A percentile compares a stretch with the other conserved stretches of the same genome.
These are phyloP conservation scores for Agelaius tricolor DNA, from an alignment of 2,113 vertebrate genomes.

Conservation along the genomic window DNA sequence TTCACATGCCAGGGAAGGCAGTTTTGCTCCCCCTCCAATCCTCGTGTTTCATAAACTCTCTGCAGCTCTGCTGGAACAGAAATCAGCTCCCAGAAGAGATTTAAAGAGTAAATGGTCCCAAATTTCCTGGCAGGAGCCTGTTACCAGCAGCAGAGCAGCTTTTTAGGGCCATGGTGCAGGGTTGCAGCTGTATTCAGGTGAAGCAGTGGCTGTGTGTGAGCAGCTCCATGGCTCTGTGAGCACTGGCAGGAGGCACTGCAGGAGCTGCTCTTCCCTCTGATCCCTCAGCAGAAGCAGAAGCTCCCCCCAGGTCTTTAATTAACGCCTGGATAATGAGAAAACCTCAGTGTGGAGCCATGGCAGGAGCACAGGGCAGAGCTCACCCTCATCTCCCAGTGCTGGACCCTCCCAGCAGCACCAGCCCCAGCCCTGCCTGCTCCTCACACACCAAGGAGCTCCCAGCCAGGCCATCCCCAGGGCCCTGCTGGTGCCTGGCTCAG, in stretches of 20 bases:
- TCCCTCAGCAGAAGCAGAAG: not conserved
- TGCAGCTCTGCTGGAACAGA: not conserved
- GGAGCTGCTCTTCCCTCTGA: not conserved
- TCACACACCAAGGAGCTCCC: not conserved
- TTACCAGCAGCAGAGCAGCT: not conserved
- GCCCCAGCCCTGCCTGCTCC: not conserved
- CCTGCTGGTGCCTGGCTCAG: not conserved
- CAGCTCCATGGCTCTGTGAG: accelerated
- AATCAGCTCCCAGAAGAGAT: not conserved
- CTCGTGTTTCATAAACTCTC: not conserved
- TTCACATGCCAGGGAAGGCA: not conserved
- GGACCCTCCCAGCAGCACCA: not conserved
- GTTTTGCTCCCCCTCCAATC: not conserved
- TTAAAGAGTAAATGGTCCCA: not conserved
- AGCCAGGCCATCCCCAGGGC: not conserved
- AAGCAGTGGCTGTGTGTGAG: accelerated
- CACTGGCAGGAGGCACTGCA: not conserved
- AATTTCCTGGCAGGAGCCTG: not conserved
- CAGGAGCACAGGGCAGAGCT: not conserved
- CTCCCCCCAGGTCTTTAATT: not conserved
- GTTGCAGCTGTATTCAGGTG: not conserved
- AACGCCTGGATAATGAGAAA: slow-evolving; percentile 7
- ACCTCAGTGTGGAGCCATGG: not conserved
- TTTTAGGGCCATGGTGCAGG: not conserved
- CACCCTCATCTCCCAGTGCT: not conserved